Conservation (phyloP, 2,888 invertebrate species). For the Tortricodes alternella region DNA sequence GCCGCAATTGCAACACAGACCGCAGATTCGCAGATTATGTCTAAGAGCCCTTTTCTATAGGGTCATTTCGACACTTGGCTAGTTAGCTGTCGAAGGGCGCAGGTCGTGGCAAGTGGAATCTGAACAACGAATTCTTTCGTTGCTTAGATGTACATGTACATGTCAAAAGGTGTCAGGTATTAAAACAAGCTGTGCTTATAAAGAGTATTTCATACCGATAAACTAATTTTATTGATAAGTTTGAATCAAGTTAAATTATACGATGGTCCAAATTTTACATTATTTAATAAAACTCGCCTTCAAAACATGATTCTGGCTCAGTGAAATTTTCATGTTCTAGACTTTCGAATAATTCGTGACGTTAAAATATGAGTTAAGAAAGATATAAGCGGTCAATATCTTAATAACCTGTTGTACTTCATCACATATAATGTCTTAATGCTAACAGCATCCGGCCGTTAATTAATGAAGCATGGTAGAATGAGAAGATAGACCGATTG, state of each 20-base stretch:
- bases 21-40: slow-evolving; percentile 58
- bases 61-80: slow-evolving; percentile 48
- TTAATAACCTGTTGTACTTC: slow-evolving; percentile 45
- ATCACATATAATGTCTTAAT: background rate
- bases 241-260: background rate
- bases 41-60: slow-evolving; percentile 72
- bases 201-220: too few species aligned
- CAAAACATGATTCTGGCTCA: slow-evolving; percentile 52
- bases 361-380: slow-evolving; percentile 52
- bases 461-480: slow-evolving; percentile 6
- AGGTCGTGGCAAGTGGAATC: background rate
- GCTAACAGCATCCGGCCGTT: slow-evolving; percentile 11
- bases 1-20: slow-evolving; percentile 62
- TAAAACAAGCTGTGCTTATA: too few species aligned
- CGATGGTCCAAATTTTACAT: background rate
- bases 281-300: slow-evolving; percentile 18
- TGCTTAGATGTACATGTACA: too few species aligned
- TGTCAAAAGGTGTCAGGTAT: too few species aligned
- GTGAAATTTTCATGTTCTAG: slow-evolving; percentile 51
- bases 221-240: background rate
- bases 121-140: too few species aligned
- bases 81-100: slow-evolving; percentile 21
- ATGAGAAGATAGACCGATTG: background rate
- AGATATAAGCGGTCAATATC: slow-evolving; percentile 39
- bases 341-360: slow-evolving; percentile 64